Conservation (phyloP, 2,888 invertebrate genomes). For the Hipparchia sbordonii region DNA sequence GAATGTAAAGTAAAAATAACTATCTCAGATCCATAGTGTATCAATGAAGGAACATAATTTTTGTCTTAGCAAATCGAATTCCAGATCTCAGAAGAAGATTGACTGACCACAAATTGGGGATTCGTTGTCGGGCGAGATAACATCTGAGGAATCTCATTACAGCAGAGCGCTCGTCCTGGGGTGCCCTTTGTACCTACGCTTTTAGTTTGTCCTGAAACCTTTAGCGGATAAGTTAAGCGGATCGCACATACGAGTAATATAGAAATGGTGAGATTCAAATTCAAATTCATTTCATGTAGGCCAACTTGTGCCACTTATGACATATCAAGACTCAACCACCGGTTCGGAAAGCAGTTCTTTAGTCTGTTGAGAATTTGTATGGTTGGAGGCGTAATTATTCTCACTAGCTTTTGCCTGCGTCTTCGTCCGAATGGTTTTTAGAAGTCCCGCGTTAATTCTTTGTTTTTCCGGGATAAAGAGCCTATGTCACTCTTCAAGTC, state of each 20-base stretch:
- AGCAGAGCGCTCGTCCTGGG: conserved; percentile 61
- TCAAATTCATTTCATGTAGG: too few species aligned
- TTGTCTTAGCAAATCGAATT: conserved; percentile 79
- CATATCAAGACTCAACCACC: too few species aligned
- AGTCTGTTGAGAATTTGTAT: too few species aligned
- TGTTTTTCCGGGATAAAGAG: too few species aligned
- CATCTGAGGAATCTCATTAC: conserved; percentile 80
- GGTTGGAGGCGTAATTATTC: too few species aligned
- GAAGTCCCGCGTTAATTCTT: too few species aligned
- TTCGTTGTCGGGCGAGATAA: conserved; percentile 78
- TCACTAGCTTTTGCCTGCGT: too few species aligned
- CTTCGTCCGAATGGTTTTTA: too few species aligned
- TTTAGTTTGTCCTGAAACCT: conserved; percentile 64
- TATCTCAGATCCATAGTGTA: not conserved
- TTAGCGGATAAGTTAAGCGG: conserved; percentile 51
- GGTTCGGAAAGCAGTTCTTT: too few species aligned
- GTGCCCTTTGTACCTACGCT: conserved; percentile 57
- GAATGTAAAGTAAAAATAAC: not conserved
- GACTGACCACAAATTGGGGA: conserved; percentile 81
- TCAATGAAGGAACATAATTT: conserved; percentile 59
- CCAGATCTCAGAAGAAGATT: conserved; percentile 55
- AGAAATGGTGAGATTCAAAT: too few species aligned
- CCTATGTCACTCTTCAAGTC: too few species aligned
- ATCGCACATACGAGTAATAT: not conserved
- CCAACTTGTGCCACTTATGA: too few species aligned